Base-by-base conservation (phyloP, 1,140 invertebrate genomes). In the Drosophila suzukii region DNA sequence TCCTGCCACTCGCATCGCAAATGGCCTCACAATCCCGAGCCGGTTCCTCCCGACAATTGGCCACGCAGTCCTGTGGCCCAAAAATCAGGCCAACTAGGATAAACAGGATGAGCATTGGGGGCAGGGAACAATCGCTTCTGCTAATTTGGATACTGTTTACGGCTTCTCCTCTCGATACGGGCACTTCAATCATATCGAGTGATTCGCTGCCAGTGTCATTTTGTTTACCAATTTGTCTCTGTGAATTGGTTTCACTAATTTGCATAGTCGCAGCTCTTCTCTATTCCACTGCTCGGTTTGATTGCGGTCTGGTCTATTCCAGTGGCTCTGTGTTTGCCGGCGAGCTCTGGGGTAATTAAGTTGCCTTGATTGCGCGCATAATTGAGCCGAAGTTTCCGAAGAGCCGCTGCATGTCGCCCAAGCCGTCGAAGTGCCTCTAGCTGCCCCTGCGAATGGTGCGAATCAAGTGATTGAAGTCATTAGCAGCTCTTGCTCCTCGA, bases 21-120 rank as follows among this genome's bases (percentile, higher is more conserved):
- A 94, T 78, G 24, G 92, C 91, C 71, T 94, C 94, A 70, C 94
- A 94, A 1, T 79, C 65, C 3, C 89, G 80, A 5, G 81, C 79
- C 4, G 91, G 91, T 46, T 94, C 92, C 15, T 93, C 93, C 0
- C 93, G 93, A 13, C 94, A 92, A 39, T 59, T 79, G 39, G 81
- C 88, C 34, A 39, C 36, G 27, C 65, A 60, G 12, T 38, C 49
- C 11, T 12, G 30, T 8, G 68, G 63, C 13, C 47, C 55, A 4
- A 72, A 38, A 15, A 24, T 12, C 3, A 80, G 43, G 36, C 79
- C 66, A 11, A 80, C 5, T 1, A 83, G 17, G 7, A 81, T 12
- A 0, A 62, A 11, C 13, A 77, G 7, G 0, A 77, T 4, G 2
- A 77, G 47, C 41, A 51, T 43, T 24, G 27, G 30, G 8, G 36